Percentiles rank a stretch among this genome's conserved stretches.
Conservation (phyloP, 2,888 invertebrate genomes). For the Meiosimyza decipiens region DNA sequence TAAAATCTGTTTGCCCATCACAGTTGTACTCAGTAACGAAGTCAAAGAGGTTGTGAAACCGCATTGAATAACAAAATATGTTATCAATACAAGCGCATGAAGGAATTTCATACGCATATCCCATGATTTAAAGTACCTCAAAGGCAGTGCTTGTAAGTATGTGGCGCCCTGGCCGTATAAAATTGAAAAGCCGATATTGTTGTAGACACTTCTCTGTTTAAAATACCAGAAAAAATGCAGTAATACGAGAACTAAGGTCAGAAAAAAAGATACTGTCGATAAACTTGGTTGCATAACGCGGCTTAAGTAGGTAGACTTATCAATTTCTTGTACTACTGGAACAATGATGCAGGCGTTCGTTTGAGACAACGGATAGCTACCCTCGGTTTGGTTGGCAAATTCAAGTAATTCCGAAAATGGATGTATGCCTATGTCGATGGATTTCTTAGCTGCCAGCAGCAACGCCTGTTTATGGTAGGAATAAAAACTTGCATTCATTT, state of each 20-base stretch:
- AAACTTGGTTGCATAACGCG: constrained; percentile 36
- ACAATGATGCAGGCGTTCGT: constrained; percentile 47
- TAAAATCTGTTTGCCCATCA: constrained; percentile 42
- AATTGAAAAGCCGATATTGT: no score
- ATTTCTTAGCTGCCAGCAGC: constrained; percentile 11
- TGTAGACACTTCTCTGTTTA: no score
- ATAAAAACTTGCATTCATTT: constrained; percentile 23
- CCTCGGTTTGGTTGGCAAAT: constrained; percentile 40
- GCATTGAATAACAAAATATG: constrained; percentile 35
- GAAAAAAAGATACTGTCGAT: not conserved
- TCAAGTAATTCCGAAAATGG: constrained; percentile 40
- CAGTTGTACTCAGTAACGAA: constrained; percentile 45
- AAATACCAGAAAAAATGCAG: no score
- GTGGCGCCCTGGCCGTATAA: no score
- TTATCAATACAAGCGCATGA: constrained; percentile 22
- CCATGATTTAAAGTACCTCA: constrained; percentile 16
- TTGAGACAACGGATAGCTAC: constrained; percentile 44
- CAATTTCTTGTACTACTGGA: constrained; percentile 44
- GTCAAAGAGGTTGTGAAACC: constrained; percentile 44
- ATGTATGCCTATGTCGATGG: constrained; percentile 45
- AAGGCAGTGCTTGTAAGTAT: constrained; percentile 22
- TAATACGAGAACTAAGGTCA: no score
- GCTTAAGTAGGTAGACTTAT: constrained; percentile 36
- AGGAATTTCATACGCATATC: not conserved
- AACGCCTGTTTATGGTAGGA: constrained; percentile 33